phyloP scores from a whole-genome alignment of 2,888 invertebrate genomes.

The Ophioninae sp. region DNA sequence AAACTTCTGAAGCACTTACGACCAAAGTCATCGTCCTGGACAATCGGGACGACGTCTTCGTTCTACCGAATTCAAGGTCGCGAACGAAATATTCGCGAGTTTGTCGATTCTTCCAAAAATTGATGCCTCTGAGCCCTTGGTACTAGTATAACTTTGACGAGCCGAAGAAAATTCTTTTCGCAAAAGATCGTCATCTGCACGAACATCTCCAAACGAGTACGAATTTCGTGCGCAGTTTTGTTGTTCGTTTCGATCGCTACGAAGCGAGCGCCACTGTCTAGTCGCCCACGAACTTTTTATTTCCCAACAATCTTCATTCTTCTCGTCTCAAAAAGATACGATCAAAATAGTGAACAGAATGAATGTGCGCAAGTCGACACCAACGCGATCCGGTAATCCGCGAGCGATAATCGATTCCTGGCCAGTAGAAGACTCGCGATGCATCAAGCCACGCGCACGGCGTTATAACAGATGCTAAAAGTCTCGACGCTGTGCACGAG shows the following conservation, averaged over 20 bases:
- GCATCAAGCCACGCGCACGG: neutral
- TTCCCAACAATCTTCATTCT: neutral
- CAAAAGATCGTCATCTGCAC: neutral
- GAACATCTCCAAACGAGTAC: neutral
- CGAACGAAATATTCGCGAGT: neutral
- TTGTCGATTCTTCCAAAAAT: neutral
- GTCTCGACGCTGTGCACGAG: conserved; percentile 9
- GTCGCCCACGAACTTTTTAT: neutral
- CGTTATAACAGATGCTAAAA: conserved; percentile 2
- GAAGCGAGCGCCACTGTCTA: neutral
- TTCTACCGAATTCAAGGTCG: neutral
- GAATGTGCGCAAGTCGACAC: neutral
- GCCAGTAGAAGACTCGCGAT: neutral
- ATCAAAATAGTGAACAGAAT: conserved; percentile 1
- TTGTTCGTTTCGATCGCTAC: neutral
- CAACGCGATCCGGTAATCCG: neutral
- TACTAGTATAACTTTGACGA: neutral
- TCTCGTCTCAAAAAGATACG: conserved; percentile 10
- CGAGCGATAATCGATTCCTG: conserved; percentile 10
- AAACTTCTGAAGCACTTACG: no score
- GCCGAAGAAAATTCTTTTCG: neutral
- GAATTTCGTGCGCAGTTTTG: neutral
- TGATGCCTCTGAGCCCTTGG: neutral
- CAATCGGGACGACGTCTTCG: neutral
- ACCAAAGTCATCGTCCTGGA: no score